Evolutionary conservation across 2,113 vertebrate species (phyloP).

Genomic region (Aldabrachelys gigantea): DNA sequence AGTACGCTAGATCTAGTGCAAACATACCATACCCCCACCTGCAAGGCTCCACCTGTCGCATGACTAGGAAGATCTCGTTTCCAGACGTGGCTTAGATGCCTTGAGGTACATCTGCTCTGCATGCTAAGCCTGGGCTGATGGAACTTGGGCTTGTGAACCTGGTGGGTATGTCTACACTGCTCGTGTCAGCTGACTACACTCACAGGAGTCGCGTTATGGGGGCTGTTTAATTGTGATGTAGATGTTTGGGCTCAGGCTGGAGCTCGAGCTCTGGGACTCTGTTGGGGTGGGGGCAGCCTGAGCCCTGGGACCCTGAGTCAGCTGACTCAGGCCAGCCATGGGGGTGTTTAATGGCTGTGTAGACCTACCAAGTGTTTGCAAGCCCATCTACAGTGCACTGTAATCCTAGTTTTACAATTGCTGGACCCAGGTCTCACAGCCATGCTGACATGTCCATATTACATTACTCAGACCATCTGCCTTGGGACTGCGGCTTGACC

Average conservation of each 20-base stretch:
- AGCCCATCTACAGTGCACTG: neutral
- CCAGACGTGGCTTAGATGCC: neutral
- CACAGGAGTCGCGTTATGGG: neutral
- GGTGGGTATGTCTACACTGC: neutral
- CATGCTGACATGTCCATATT: neutral
- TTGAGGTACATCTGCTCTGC: neutral
- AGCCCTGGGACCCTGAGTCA: neutral
- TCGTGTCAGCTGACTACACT: neutral
- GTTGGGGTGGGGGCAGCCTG: no score
- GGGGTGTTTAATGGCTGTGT: neutral
- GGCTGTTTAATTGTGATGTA: neutral
- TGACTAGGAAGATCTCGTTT: neutral
- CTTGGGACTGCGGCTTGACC: neutral
- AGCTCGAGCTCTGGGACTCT: neutral
- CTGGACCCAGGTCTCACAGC: neutral
- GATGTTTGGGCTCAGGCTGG: neutral
- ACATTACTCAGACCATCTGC: neutral
- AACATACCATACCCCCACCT: neutral
- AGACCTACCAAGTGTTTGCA: neutral
- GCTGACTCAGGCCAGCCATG: neutral
- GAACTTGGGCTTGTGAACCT: neutral
- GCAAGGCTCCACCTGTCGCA: accelerated
- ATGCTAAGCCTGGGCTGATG: neutral
- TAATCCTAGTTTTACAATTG: neutral
- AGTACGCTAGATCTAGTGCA: neutral